These are phyloP conservation scores for Salmo trutta DNA, from an alignment of 2,797 vertebrate genomes.

Conservation along the genomic window DNA sequence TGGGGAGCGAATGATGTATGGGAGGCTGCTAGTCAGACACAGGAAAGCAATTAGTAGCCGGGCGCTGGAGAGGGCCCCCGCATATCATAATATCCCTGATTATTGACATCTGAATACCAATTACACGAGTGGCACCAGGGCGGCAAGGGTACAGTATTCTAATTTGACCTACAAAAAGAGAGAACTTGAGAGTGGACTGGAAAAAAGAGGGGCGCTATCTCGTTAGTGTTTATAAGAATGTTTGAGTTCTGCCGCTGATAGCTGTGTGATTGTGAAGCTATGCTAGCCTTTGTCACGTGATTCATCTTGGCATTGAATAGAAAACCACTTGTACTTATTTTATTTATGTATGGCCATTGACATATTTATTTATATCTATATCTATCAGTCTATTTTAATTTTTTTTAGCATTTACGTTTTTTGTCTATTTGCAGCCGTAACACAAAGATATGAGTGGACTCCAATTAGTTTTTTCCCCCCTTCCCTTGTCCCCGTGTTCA, in stretches of 20 bases:
- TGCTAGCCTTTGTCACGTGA: neutral
- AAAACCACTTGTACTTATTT: neutral
- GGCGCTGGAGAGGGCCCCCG: slow-evolving; percentile 59
- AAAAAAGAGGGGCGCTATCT: too few relatives aligned
- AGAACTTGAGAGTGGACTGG: neutral
- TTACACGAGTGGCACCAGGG: slow-evolving; percentile 55
- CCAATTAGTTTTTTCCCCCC: neutral
- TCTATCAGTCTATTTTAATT: too few relatives aligned
- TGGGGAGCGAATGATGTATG: slow-evolving; percentile 73
- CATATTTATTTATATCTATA: too few relatives aligned
- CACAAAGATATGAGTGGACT: neutral
- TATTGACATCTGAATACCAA: slow-evolving; percentile 76
- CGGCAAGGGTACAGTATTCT: slow-evolving; percentile 17
- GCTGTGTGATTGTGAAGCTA: neutral
- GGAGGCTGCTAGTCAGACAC: slow-evolving; percentile 66
- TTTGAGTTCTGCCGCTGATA: neutral
- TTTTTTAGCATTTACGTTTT: too few relatives aligned
- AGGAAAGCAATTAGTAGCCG: slow-evolving; percentile 71
- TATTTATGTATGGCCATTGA: neutral
- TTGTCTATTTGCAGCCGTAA: neutral
- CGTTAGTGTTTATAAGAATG: neutral
- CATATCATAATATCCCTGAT: slow-evolving; percentile 76
- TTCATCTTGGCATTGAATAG: neutral
- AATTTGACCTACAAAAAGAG: slow-evolving; percentile 31
- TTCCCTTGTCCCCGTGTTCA: slow-evolving; percentile 10